phyloP scores from a whole-genome alignment of 2,888 invertebrate species.

The Anodontia alba region DNA sequence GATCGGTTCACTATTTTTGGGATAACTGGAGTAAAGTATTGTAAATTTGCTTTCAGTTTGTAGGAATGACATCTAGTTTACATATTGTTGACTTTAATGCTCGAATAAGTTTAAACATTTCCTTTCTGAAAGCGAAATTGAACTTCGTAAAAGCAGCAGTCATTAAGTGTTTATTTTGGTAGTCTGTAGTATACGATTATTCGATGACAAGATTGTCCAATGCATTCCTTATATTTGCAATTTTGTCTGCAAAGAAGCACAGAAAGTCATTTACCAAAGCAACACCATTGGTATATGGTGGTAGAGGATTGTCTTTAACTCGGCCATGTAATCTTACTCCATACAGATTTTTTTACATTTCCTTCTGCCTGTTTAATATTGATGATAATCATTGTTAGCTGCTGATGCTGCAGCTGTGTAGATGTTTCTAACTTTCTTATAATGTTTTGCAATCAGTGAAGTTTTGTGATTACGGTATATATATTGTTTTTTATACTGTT shows the following conservation, averaged over 20 bases:
- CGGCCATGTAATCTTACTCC: slow-evolving; percentile 23
- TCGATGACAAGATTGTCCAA: slow-evolving; percentile 27
- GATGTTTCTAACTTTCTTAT: slow-evolving; percentile 29
- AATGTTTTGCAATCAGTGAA: slow-evolving; percentile 19
- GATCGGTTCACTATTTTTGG: slow-evolving; percentile 37
- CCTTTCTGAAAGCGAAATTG: slow-evolving; percentile 20
- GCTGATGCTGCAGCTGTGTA: slow-evolving; percentile 30
- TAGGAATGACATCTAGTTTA: slow-evolving; percentile 32
- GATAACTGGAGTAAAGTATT: slow-evolving; percentile 22
- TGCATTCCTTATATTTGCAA: slow-evolving; percentile 25
- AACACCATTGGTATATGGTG: slow-evolving; percentile 26
- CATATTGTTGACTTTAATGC: slow-evolving; percentile 32
- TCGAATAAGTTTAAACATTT: slow-evolving; percentile 29
- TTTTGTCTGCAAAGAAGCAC: slow-evolving; percentile 27
- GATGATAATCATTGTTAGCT: slow-evolving; percentile 31
- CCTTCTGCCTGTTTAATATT: slow-evolving; percentile 38
- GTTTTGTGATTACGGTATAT: slow-evolving; percentile 35
- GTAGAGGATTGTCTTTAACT: slow-evolving; percentile 34
- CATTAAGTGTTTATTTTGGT: background rate
- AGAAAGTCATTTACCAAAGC: slow-evolving; percentile 40
- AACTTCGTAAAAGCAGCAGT: slow-evolving; percentile 12
- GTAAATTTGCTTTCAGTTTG: slow-evolving; percentile 35
- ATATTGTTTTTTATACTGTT: slow-evolving; percentile 32
- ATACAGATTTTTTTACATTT: slow-evolving; percentile 33
- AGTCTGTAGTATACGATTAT: background rate